Evolutionary conservation across 2,888 invertebrate species (phyloP).

Genomic region (Caenorhabditis afra): DNA sequence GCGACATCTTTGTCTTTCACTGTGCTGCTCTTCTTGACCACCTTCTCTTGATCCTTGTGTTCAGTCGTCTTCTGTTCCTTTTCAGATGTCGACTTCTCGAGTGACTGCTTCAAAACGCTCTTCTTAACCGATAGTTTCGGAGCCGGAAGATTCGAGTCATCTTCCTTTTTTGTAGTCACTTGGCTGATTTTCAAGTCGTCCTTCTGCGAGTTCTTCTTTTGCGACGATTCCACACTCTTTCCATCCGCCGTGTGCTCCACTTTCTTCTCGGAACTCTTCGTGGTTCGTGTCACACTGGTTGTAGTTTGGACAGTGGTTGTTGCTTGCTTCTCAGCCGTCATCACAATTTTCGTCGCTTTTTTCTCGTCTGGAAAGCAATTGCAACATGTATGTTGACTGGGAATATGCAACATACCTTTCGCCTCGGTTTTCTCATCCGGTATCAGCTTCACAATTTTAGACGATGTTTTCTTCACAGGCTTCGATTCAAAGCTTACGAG

Average conservation of each 20-base stretch:
- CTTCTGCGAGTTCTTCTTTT: conserved; percentile 60
- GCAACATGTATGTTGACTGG: no score
- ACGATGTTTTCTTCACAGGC: conserved; percentile 37
- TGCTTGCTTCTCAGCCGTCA: conserved; percentile 62
- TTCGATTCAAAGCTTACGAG: conserved; percentile 43
- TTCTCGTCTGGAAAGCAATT: conserved; percentile 34
- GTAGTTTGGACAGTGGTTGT: conserved; percentile 67
- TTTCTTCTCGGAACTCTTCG: conserved; percentile 58
- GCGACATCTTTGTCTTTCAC: conserved; percentile 52
- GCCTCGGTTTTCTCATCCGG: conserved; percentile 21
- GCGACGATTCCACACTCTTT: conserved; percentile 59
- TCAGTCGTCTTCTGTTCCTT: conserved; percentile 61
- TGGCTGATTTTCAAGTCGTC: conserved; percentile 65
- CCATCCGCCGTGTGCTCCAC: conserved; percentile 60
- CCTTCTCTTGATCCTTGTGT: conserved; percentile 34
- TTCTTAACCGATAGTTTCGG: conserved; percentile 64
- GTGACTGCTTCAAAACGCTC: conserved; percentile 59
- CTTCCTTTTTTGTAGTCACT: conserved; percentile 65
- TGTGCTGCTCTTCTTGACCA: conserved; percentile 53
- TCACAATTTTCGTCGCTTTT: conserved; percentile 48
- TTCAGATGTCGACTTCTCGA: conserved; percentile 57
- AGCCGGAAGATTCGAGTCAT: conserved; percentile 43
- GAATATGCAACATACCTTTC: conserved; percentile 9
- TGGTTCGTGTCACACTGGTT: conserved; percentile 57
- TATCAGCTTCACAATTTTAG: conserved; percentile 49